A percentile compares a stretch with the other conserved stretches of the same genome.
These are phyloP conservation scores for Zelostemma sp. DNA, from an alignment of 1,140 invertebrate species.

Conservation along the genomic window DNA sequence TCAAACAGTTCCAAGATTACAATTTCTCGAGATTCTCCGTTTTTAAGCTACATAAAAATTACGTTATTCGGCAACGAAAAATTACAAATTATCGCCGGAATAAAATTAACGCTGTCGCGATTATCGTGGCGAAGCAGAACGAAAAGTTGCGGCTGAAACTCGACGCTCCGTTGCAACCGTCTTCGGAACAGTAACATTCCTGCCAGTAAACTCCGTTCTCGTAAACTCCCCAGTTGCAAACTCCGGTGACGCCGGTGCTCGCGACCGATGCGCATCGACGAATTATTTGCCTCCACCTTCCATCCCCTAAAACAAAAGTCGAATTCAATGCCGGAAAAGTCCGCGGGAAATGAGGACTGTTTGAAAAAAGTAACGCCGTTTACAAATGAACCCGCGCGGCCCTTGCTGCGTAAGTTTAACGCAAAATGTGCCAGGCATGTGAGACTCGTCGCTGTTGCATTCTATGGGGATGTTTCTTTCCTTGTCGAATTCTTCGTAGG, in stretches of 20 bases:
- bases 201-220: slow-evolving; percentile 95
- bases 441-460: slow-evolving; percentile 81
- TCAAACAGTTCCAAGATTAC: too few relatives aligned
- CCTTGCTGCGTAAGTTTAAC: slow-evolving; percentile 91
- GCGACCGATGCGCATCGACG: slow-evolving; percentile 90
- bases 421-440: slow-evolving; percentile 93
- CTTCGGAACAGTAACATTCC: slow-evolving; percentile 92
- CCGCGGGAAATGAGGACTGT: too few relatives aligned
- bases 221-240: slow-evolving; percentile 94
- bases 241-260: slow-evolving; percentile 89
- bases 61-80: too few relatives aligned
- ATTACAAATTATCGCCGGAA: neutral
- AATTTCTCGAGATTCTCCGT: too few relatives aligned
- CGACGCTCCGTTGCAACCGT: slow-evolving; percentile 80
- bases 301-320: slow-evolving; percentile 80
- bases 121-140: slow-evolving; percentile 5
- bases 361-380: too few relatives aligned
- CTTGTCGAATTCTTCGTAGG: slow-evolving; percentile 86
- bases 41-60: too few relatives aligned
- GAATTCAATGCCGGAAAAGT: too few relatives aligned
- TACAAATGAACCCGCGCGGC: slow-evolving; percentile 89
- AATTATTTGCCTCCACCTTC: slow-evolving; percentile 92
- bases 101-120: neutral
- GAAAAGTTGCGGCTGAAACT: slow-evolving; percentile 17
- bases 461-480: slow-evolving; percentile 86